Percentiles rank a stretch among this genome's conserved stretches.
Conservation (phyloP, 2,113 vertebrate genomes). For the Laticauda laticaudata region DNA sequence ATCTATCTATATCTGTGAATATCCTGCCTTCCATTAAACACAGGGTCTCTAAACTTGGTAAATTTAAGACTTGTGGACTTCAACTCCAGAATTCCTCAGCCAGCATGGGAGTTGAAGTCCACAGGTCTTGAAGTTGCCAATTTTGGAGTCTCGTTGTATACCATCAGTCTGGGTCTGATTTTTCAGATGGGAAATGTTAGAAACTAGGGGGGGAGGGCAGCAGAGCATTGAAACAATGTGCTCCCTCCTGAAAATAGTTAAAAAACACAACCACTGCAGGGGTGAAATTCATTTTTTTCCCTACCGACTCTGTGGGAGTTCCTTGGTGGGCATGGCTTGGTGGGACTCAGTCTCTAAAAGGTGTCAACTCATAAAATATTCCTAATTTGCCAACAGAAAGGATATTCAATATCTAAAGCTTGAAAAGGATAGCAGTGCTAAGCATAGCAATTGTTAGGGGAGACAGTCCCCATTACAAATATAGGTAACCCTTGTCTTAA, state of each 20-base stretch:
- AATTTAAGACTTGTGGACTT: neutral
- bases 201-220: neutral
- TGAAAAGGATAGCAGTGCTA: neutral
- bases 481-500: neutral
- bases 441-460: neutral
- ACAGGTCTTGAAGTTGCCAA: neutral
- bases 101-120: neutral
- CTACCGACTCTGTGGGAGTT: too few relatives aligned
- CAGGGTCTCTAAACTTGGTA: neutral
- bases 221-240: neutral
- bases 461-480: neutral
- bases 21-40: neutral
- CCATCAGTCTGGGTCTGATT: neutral
- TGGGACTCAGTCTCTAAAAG: too few relatives aligned
- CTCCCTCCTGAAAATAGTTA: neutral
- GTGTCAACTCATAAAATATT: too few relatives aligned
- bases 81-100: neutral
- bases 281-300: too few relatives aligned
- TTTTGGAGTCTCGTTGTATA: neutral
- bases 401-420: neutral
- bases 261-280: neutral
- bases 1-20: neutral
- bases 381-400: too few relatives aligned
- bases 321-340: too few relatives aligned
- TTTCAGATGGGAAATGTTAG: neutral